Evolutionary conservation across 2,888 invertebrate species (phyloP).

Genomic region (Linnaemya vulpina): DNA sequence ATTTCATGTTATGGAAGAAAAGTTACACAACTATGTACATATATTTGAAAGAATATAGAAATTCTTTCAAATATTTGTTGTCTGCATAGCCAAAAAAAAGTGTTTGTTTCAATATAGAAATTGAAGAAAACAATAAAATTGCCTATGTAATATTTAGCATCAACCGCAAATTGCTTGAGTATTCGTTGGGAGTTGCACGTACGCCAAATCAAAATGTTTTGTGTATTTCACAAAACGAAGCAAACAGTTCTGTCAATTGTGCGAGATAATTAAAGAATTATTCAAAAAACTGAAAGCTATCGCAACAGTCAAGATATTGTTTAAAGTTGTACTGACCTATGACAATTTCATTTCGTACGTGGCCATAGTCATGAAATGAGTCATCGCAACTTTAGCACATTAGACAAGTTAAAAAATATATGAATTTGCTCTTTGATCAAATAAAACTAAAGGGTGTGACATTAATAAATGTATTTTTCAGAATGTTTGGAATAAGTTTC

Average conservation of each 20-base stretch:
- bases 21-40: too few species aligned
- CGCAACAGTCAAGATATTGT: conserved; percentile 20
- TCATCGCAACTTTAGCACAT: conserved; percentile 23
- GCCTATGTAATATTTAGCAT: conserved; percentile 18
- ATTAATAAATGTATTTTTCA: neutral
- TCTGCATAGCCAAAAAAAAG: neutral
- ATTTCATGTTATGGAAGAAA: too few species aligned
- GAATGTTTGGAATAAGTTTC: neutral
- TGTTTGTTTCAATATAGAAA: too few species aligned
- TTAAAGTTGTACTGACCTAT: conserved; percentile 57
- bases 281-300: neutral
- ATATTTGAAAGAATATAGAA: too few species aligned
- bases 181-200: conserved; percentile 66
- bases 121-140: neutral
- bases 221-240: conserved; percentile 22
- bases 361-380: conserved; percentile 20
- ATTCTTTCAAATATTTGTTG: too few species aligned
- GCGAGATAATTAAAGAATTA: conserved; percentile 32
- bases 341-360: conserved; percentile 33
- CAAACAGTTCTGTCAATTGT: neutral
- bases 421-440: neutral
- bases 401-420: conserved; percentile 15
- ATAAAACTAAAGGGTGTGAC: neutral
- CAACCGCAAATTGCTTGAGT: conserved; percentile 29
- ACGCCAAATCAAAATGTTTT: conserved; percentile 41